Evolutionary conservation across 2,113 vertebrate genomes (phyloP), one percentile per base, ranked within the genome.

Genomic region (Aegotheles bennettii): DNA sequence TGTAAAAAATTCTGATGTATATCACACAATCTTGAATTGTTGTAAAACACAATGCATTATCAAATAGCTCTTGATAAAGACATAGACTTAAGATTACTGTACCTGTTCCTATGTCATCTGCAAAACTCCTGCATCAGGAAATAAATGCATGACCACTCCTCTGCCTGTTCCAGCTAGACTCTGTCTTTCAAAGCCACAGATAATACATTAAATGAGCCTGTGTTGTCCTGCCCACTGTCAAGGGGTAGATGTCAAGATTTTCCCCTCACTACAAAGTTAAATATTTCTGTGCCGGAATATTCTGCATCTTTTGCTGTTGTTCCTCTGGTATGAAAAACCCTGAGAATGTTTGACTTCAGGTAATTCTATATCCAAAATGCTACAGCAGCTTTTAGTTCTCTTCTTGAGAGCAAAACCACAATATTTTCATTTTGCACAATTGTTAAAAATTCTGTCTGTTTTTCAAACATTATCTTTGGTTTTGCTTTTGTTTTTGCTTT

Each of bases 401-500:
- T 80, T 67, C 21, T 64, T 77, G 35, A 89, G 73, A 92, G 19
- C 13, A 86, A 87, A 79, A 40, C 13, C 13, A 42, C 92, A 90
- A 76, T 73, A 5, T 23, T 80, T n/a, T 35, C 3, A 47, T 88
- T 95, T 85, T 92, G 40, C 29, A 65, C 25, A 87, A 45, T 24
- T 91, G 33, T 29, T 91, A 38, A 91, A 88, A 94, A 33, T 3
- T 33, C 12, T 33, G 5, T 35, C 70, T 63, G 17, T 0, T 67
- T 93, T 91, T 63, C 40, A 70, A 63, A 68, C 21, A 47, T 51
- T 12, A 9, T 33, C 4, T 75, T 69, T n/a, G n/a, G n/a, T n/a
- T n/a, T n/a, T n/a, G n/a, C n/a, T 21, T 59, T 78, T 93, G 15
- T 35, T 94, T 77, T n/a, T 73, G n/a, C 25, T 74, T 87, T 89